Evolutionary conservation across 2,797 vertebrate species (phyloP).

Genomic region (Todus mexicanus): DNA sequence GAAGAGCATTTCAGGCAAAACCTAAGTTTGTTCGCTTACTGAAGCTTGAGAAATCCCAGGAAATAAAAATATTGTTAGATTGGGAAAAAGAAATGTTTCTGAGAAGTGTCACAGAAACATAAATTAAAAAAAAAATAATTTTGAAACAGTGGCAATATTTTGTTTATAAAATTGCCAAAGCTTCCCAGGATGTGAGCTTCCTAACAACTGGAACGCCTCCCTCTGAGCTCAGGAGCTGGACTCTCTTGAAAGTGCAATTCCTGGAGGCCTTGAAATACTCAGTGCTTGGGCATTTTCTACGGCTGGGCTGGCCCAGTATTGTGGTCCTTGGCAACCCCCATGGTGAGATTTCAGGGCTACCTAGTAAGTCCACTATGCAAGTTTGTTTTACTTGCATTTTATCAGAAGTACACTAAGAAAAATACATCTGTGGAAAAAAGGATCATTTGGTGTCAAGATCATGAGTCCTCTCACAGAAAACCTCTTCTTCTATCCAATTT

Average conservation of each 20-base stretch:
- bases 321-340: not conserved
- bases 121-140: not conserved
- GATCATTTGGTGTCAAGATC: not conserved
- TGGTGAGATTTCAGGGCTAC: not conserved
- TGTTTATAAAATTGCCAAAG: not conserved
- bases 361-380: not conserved
- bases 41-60: not conserved
- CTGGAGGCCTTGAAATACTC: not conserved
- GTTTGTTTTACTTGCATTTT: not conserved
- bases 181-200: not conserved
- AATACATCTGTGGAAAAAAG: not conserved
- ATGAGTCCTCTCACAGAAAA: not conserved
- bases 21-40: not conserved
- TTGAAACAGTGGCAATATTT: not conserved
- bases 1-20: not conserved
- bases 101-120: not conserved
- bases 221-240: not conserved
- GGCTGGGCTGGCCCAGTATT: not conserved
- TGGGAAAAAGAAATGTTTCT: not conserved
- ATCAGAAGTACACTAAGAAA: not conserved
- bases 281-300: not conserved
- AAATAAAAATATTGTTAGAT: not conserved
- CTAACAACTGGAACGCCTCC: not conserved
- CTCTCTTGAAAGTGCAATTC: not conserved
- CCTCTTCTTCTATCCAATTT: not conserved